Conservation (phyloP, 2,888 invertebrate genomes). For the Monoplex corrugatus region DNA sequence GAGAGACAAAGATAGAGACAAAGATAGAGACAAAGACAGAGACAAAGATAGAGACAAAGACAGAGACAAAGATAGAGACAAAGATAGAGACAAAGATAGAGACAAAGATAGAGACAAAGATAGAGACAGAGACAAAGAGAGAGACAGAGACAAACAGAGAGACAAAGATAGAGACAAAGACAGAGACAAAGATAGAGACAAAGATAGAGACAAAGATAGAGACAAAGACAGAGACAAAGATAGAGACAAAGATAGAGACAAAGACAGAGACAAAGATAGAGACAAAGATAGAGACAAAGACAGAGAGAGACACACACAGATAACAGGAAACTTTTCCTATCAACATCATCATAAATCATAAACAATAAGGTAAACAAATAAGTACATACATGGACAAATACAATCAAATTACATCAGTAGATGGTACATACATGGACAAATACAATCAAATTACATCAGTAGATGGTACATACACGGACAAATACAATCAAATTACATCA, state of each 20-base stretch:
- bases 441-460: too few relatives aligned
- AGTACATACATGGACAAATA: too few relatives aligned
- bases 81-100: conserved; percentile 9
- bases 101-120: conserved; percentile 6
- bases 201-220: background rate
- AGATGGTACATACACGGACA: too few relatives aligned
- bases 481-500: too few relatives aligned
- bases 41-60: background rate
- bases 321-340: too few relatives aligned
- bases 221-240: background rate
- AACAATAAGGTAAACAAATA: too few relatives aligned
- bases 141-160: background rate
- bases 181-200: background rate
- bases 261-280: background rate
- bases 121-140: conserved; percentile 4
- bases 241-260: background rate
- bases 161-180: background rate
- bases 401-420: too few relatives aligned
- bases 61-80: background rate
- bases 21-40: background rate
- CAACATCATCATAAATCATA: too few relatives aligned
- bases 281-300: background rate
- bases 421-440: too few relatives aligned
- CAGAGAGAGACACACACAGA: background rate
- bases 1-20: too few relatives aligned